Base-by-base conservation (phyloP, 2,888 invertebrate genomes). In the Leucophenga montana region DNA sequence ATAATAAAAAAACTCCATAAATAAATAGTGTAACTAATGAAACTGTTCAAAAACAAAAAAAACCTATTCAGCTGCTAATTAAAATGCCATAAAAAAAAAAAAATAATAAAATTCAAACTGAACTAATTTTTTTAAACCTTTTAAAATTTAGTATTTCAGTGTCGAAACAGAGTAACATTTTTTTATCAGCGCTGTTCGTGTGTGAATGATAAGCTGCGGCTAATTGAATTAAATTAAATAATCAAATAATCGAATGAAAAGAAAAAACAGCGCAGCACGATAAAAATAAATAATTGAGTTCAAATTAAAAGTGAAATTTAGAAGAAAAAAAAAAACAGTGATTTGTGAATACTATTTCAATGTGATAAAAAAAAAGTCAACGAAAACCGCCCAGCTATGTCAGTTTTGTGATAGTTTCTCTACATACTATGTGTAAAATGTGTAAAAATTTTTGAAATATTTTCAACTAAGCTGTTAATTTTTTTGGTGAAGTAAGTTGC, bases 281-380 rank as follows among this genome's bases (percentile, higher is more conserved):
- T 46, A 70, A 8, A 27, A 48, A 65, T 11, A 50, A 65, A 66
- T 22, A 59, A 53, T 48, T 11, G 27, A 46, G 4, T 53, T 68
- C 18, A 48, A 33, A 50, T 44, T 66, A 31, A 16, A 8, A 6
- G 50, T 9, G 11, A 16, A 50, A 48, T 3, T 50, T 50, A 48
- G 5, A 48, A 48, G 5, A 68, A 54, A 65, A 68, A 59, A 14
- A 44, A 20, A 65, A 48, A 67, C 14, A n/a, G 39, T 22, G 14
- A 69, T n/a, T 11, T 50, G 44, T 33, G 56, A 62, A 18, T 13
- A 33, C 13, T 33, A 16, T 31, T 33, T 61, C 31, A 54, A 18
- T 9, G 57, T 56, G 56, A 66, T 57, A 71, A 66, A 61, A 59
- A 39, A 61, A 66, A 33, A n/a, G n/a, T n/a, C n/a, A 48, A 53